A percentile compares a stretch with the other conserved stretches of the same genome.
These are phyloP conservation scores for Sandelia bainsii DNA, from an alignment of 2,797 vertebrate genomes.

Conservation along the genomic window DNA sequence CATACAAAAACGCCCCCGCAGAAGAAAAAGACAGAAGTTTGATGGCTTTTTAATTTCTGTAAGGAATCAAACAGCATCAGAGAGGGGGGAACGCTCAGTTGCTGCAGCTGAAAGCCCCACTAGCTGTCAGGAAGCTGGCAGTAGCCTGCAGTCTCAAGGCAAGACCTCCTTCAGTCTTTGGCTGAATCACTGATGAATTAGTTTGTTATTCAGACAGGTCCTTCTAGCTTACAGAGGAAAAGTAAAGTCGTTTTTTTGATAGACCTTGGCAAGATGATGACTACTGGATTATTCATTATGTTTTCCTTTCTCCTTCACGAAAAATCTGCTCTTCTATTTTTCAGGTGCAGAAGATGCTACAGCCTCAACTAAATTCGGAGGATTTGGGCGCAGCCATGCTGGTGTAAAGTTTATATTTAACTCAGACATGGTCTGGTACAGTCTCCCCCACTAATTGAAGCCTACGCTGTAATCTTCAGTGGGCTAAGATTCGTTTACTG, in stretches of 20 bases:
- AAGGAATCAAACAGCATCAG: conserved; percentile 62
- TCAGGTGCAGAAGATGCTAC: conserved; percentile 42
- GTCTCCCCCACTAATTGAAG: conserved; percentile 72
- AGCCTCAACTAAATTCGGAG: conserved; percentile 21
- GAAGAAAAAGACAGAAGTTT: conserved; percentile 28
- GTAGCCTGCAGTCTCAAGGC: conserved; percentile 63
- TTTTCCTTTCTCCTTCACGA: conserved; percentile 64
- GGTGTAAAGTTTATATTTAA: conserved; percentile 73
- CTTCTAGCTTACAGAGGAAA: conserved; percentile 50
- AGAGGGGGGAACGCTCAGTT: conserved; percentile 7
- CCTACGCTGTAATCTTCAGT: conserved; percentile 68
- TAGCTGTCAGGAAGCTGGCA: conserved; percentile 69
- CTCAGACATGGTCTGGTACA: conserved; percentile 60
- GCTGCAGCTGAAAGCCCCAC: conserved; percentile 55
- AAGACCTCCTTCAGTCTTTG: conserved; percentile 66
- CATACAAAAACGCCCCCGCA: conserved; percentile 29
- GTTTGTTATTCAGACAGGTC: conserved; percentile 68
- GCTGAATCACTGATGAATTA: conserved; percentile 69
- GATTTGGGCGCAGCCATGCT: conserved; percentile 36
- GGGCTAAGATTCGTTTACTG: conserved; percentile 63
- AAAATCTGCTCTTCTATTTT: conserved; percentile 66
- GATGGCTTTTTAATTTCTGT: conserved; percentile 64
- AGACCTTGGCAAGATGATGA: conserved; percentile 63
- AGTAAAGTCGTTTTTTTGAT: conserved; percentile 53
- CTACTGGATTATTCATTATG: conserved; percentile 73